These are phyloP conservation scores for Leptodactylus fuscus DNA, from an alignment of 2,113 vertebrate genomes.

Conservation along the genomic window DNA sequence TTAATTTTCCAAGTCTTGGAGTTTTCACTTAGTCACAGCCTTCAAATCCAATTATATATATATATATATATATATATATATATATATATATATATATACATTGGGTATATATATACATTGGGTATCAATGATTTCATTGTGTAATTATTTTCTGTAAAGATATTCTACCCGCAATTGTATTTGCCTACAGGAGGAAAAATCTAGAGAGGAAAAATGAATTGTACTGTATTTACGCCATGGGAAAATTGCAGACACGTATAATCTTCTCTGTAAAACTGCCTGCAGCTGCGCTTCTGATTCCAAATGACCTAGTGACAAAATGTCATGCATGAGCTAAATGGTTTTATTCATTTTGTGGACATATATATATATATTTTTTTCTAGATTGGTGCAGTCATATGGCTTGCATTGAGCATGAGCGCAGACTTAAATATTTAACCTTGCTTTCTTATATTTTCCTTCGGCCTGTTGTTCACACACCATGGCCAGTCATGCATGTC, in stretches of 20 bases:
- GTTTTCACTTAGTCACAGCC: no score
- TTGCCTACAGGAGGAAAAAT: background rate
- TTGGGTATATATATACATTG: no score
- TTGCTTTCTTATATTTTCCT: conserved; percentile 8
- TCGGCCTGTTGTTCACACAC: background rate
- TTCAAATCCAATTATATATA: no score
- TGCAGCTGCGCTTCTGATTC: background rate
- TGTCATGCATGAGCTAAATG: conserved; percentile 14
- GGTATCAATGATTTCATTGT: background rate
- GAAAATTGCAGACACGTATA: background rate
- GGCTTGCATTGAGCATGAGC: background rate
- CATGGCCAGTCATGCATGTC: conserved; percentile 21
- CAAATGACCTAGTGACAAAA: conserved; percentile 12
- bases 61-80: no score
- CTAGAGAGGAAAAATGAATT: background rate
- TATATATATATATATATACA: no score
- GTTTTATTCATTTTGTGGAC: background rate
- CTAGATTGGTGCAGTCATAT: background rate
- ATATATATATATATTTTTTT: background rate
- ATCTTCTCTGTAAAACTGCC: background rate
- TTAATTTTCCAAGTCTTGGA: no score
- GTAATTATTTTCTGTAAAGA: background rate
- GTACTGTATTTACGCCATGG: background rate
- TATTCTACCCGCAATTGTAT: background rate
- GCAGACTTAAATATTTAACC: conserved; percentile 11